A percentile compares a stretch with the other conserved stretches of the same genome.
These are phyloP conservation scores for Helicoverpa assulta DNA, from an alignment of 2,888 invertebrate species.

Conservation along the genomic window DNA sequence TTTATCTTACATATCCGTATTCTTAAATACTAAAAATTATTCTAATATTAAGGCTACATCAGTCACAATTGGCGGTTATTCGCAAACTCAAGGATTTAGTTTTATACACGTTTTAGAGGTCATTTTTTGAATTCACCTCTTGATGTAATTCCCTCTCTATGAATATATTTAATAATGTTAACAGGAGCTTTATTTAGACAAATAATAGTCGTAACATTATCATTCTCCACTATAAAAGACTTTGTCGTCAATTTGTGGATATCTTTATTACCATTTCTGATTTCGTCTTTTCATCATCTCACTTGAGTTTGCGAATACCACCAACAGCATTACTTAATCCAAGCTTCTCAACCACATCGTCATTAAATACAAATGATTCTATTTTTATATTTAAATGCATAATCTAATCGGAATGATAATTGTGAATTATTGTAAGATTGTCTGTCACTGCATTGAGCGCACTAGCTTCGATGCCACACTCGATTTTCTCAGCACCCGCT, in stretches of 20 bases:
- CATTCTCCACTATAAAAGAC: not conserved
- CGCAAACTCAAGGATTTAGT: slow-evolving; percentile 51
- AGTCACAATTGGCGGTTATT: slow-evolving; percentile 79
- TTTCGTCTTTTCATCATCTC: not conserved
- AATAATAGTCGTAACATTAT: slow-evolving; percentile 31
- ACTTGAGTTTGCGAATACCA: slow-evolving; percentile 48
- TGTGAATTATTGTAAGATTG: slow-evolving; percentile 44
- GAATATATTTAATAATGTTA: slow-evolving; percentile 6
- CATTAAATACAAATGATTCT: slow-evolving; percentile 50
- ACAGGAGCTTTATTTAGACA: slow-evolving; percentile 26
- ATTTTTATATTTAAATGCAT: slow-evolving; percentile 68
- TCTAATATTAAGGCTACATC: slow-evolving; percentile 77
- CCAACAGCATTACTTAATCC: slow-evolving; percentile 54
- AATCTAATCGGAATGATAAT: slow-evolving; percentile 71
- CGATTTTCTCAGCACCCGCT: slow-evolving; percentile 48
- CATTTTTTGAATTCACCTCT: not conserved
- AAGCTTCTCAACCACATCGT: slow-evolving; percentile 37
- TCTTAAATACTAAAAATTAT: slow-evolving; percentile 63
- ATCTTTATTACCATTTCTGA: not conserved
- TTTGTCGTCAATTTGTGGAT: not conserved
- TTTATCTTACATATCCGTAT: slow-evolving; percentile 56
- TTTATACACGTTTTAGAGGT: slow-evolving; percentile 6
- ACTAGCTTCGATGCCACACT: slow-evolving; percentile 43
- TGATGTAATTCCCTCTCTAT: not conserved
- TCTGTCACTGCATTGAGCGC: slow-evolving; percentile 47